Percentiles rank a stretch among this genome's conserved stretches.
Conservation (phyloP, 2,113 vertebrate species). For the Larimichthys polyactis region DNA sequence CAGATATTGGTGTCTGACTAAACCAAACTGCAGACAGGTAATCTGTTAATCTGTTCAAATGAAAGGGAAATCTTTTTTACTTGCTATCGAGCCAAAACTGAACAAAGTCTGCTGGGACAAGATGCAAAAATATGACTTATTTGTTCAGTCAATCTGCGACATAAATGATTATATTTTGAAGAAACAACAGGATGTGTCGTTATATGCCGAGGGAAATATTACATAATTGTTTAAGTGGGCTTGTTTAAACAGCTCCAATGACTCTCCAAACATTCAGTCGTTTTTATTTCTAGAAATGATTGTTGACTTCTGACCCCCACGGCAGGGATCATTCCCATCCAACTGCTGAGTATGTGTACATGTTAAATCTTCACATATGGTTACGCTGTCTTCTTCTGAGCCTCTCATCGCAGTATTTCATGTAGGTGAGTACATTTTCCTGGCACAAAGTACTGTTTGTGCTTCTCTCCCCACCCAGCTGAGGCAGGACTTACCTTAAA, state of each 20-base stretch:
- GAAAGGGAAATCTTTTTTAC: conserved; percentile 35
- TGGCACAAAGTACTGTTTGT: not conserved
- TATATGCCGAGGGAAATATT: not conserved
- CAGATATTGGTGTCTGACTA: conserved; percentile 37
- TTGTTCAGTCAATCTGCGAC: not conserved
- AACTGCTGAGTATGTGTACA: not conserved
- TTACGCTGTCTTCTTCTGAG: not conserved
- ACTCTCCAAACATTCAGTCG: not conserved
- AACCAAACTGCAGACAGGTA: conserved; percentile 41
- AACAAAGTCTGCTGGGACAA: not conserved
- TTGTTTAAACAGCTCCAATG: not conserved
- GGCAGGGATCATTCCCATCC: not conserved
- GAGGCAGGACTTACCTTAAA: not conserved
- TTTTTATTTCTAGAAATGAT: not conserved
- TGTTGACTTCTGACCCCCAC: not conserved
- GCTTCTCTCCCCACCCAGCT: not conserved
- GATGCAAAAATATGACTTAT: not conserved
- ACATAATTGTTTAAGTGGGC: not conserved
- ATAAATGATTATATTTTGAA: not conserved
- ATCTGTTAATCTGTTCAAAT: conserved; percentile 41
- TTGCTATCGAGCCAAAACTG: conserved; percentile 29
- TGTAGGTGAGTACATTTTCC: not conserved
- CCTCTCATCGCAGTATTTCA: not conserved
- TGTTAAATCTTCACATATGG: conserved; percentile 6
- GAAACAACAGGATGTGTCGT: not conserved